Evolutionary conservation across 2,797 vertebrate genomes (phyloP).

Genomic region (Coilia nasus): DNA sequence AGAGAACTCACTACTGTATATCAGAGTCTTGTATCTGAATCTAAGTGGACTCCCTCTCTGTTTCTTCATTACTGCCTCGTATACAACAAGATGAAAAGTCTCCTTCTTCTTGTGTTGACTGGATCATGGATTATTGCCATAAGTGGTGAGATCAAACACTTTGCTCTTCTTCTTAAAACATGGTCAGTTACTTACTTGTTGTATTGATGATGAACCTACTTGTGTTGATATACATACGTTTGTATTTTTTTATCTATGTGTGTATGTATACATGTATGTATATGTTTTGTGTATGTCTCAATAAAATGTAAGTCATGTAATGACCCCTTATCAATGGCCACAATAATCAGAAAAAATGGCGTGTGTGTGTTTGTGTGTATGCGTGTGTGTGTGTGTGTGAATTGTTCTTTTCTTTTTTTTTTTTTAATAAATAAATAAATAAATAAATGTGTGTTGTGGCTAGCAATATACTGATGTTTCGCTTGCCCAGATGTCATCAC

Average conservation of each 20-base stretch:
- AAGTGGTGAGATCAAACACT: slow-evolving; percentile 18
- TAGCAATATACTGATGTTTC: too few species aligned
- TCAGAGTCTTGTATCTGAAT: not conserved
- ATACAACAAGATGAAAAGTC: slow-evolving; percentile 63
- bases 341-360: not conserved
- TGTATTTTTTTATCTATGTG: not conserved
- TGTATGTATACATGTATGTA: not conserved
- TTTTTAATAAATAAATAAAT: too few species aligned
- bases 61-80: not conserved
- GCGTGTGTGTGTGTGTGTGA: not conserved
- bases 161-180: not conserved
- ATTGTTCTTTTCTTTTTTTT: not conserved
- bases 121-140: not conserved
- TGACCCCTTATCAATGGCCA: too few species aligned
- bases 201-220: too few species aligned
- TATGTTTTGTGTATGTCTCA: not conserved
- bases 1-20: not conserved
- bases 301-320: not conserved
- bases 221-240: not conserved
- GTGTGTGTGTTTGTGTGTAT: not conserved
- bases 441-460: not conserved
- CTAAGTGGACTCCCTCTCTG: not conserved
- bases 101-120: slow-evolving; percentile 54
- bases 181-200: too few species aligned
- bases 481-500: not conserved